phyloP scores from a whole-genome alignment of 2,888 invertebrate genomes.

The Drosophila silvestris region DNA sequence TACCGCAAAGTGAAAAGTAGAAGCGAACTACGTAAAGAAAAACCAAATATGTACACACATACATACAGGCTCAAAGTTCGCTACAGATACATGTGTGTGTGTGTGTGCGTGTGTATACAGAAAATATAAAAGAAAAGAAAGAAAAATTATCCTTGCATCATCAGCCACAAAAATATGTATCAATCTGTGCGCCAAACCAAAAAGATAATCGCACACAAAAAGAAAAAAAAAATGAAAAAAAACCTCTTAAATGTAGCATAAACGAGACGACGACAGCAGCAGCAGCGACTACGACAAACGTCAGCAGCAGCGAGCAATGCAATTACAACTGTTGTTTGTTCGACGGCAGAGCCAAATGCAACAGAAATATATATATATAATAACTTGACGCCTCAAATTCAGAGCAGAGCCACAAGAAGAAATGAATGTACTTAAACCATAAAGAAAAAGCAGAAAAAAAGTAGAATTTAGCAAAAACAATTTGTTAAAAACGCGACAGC shows the following conservation, averaged over 20 bases:
- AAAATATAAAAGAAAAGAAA: slow-evolving; percentile 52
- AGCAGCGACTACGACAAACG: slow-evolving; percentile 61
- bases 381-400: slow-evolving; percentile 3
- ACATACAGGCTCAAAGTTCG: slow-evolving; percentile 62
- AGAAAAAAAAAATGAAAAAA: slow-evolving; percentile 35
- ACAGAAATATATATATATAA: slow-evolving; percentile 6
- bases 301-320: slow-evolving; percentile 63
- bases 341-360: slow-evolving; percentile 5
- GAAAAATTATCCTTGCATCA: slow-evolving; percentile 71
- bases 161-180: slow-evolving; percentile 26
- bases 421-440: slow-evolving; percentile 11
- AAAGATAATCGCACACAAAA: slow-evolving; percentile 63
- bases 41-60: slow-evolving; percentile 40
- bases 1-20: slow-evolving; percentile 60
- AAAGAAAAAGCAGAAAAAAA: slow-evolving; percentile 16
- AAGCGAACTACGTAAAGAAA: slow-evolving; percentile 13
- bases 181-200: slow-evolving; percentile 32
- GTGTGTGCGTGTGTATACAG: slow-evolving; percentile 61
- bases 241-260: slow-evolving; percentile 62
- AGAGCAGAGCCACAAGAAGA: slow-evolving; percentile 24
- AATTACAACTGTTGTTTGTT: slow-evolving; percentile 36
- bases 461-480: slow-evolving; percentile 42
- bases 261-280: slow-evolving; percentile 54
- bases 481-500: slow-evolving; percentile 74
- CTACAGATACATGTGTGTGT: slow-evolving; percentile 56